Percentiles rank a stretch among this genome's conserved stretches.
These are phyloP conservation scores for Ctenochaetus hawaiiensis DNA, from an alignment of 2,797 vertebrate species.

Conservation along the genomic window DNA sequence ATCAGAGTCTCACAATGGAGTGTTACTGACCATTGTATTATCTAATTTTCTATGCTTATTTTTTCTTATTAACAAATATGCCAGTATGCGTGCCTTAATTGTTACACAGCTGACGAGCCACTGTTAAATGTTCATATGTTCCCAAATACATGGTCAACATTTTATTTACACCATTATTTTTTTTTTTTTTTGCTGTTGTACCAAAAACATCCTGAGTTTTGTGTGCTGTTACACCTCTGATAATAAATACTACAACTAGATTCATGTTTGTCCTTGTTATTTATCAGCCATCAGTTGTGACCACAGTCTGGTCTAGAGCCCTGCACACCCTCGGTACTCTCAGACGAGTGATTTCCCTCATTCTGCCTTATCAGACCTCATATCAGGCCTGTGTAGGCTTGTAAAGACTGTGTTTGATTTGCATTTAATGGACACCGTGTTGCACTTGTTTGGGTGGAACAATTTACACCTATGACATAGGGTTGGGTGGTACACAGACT, in stretches of 20 bases:
- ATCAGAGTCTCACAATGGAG: too few relatives aligned
- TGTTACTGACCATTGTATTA: too few relatives aligned
- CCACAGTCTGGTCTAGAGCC: neutral
- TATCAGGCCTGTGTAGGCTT: neutral
- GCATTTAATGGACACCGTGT: neutral
- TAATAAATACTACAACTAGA: neutral
- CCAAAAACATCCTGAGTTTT: neutral
- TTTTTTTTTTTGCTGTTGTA: neutral
- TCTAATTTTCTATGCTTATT: too few relatives aligned
- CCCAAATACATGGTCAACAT: too few relatives aligned
- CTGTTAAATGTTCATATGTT: too few relatives aligned
- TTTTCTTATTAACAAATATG: too few relatives aligned
- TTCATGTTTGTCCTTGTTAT: neutral
- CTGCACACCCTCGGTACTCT: neutral
- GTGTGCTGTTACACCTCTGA: neutral
- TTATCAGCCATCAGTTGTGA: neutral
- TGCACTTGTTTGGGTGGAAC: neutral
- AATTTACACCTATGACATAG: neutral
- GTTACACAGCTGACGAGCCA: too few relatives aligned
- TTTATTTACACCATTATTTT: too few relatives aligned
- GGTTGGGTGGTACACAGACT: too few relatives aligned
- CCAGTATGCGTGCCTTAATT: too few relatives aligned
- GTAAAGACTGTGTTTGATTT: neutral
- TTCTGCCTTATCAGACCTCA: neutral
- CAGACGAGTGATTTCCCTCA: neutral